phyloP scores from a whole-genome alignment of 2,797 vertebrate genomes.

The Gallinago stenura region DNA sequence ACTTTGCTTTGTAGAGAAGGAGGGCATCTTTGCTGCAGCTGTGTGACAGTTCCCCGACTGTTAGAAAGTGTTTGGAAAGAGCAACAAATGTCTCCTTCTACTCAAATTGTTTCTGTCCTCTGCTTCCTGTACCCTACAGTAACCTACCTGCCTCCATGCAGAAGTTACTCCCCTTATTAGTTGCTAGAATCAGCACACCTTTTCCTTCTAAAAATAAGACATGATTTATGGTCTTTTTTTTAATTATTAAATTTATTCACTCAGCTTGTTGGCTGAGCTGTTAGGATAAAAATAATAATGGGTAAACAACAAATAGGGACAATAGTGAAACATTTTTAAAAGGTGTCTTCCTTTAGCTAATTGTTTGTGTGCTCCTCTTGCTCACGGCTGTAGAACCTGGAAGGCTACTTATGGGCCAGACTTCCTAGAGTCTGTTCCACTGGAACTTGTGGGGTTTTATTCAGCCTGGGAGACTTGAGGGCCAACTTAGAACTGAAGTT shows the following conservation, averaged over 20 bases:
- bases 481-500: neutral
- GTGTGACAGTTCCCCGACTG: neutral
- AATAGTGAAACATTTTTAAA: neutral
- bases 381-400: neutral
- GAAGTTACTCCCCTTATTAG: neutral
- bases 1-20: neutral
- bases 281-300: neutral
- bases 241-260: neutral
- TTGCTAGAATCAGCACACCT: neutral
- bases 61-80: neutral
- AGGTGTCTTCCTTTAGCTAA: neutral
- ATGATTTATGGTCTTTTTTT: neutral
- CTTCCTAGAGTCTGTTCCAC: neutral
- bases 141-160: neutral
- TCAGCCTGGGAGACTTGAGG: neutral
- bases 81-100: neutral
- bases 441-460: neutral
- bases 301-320: neutral
- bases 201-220: neutral
- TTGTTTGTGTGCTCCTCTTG: neutral
- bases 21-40: neutral
- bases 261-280: neutral
- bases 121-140: neutral
- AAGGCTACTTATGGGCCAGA: rapidly evolving
- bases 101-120: neutral